These are phyloP conservation scores for Acrobeloides nanus DNA, from an alignment of 2,888 invertebrate species.

Conservation along the genomic window DNA sequence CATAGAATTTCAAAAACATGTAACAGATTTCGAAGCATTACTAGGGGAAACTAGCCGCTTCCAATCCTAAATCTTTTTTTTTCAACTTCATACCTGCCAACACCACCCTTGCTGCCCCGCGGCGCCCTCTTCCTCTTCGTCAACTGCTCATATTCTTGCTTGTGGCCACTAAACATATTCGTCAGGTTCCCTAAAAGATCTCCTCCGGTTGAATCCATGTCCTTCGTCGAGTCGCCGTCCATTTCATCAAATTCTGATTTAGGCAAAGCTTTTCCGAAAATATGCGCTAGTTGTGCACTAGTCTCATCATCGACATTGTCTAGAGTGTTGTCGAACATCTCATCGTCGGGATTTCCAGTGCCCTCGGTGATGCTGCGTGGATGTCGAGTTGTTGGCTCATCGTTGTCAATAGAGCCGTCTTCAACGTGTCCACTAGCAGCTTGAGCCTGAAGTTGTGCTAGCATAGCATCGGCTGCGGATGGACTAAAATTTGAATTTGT, in stretches of 20 bases:
- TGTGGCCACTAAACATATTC: too few species aligned
- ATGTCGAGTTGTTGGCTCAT: too few species aligned
- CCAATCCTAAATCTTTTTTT: too few species aligned
- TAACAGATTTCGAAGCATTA: too few species aligned
- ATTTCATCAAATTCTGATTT: slow-evolving; percentile 10
- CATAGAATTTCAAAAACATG: too few species aligned
- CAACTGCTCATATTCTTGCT: too few species aligned
- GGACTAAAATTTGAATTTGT: neutral
- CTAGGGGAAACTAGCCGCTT: too few species aligned
- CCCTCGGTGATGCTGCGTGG: slow-evolving; percentile 13
- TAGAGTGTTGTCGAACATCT: slow-evolving; percentile 5
- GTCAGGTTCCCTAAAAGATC: slow-evolving; percentile 19
- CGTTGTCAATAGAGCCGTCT: too few species aligned
- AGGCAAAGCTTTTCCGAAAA: slow-evolving; percentile 11
- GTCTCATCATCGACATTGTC: slow-evolving; percentile 18
- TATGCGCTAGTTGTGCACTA: slow-evolving; percentile 9
- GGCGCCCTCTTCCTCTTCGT: too few species aligned
- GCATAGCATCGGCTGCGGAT: slow-evolving; percentile 11
- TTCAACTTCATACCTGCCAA: too few species aligned
- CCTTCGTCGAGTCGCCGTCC: slow-evolving; percentile 22
- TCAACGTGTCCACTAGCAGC: neutral
- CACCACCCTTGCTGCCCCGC: too few species aligned
- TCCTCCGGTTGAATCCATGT: slow-evolving; percentile 14
- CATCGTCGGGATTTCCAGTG: slow-evolving; percentile 7
- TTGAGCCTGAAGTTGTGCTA: slow-evolving; percentile 12